phyloP scores from a whole-genome alignment of 2,797 vertebrate genomes.

The Falco rusticolus region DNA sequence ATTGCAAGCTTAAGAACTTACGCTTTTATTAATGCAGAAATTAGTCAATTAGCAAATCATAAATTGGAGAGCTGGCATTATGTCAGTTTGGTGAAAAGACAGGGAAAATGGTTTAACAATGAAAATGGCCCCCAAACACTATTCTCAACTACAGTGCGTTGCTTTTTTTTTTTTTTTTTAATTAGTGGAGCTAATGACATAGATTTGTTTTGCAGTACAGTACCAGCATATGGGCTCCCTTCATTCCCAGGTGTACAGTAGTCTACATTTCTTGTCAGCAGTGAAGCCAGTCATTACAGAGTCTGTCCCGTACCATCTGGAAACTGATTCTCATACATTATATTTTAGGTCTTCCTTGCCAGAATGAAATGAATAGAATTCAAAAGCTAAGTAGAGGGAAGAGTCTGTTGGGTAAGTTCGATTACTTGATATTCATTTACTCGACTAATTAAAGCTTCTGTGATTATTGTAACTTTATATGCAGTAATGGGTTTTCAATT shows the following conservation, averaged over 20 bases:
- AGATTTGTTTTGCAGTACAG: slow-evolving; percentile 64
- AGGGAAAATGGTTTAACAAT: slow-evolving; percentile 11
- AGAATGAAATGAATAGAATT: slow-evolving; percentile 95
- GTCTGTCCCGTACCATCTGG: slow-evolving; percentile 74
- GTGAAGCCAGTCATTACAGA: slow-evolving; percentile 71
- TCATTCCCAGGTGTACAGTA: slow-evolving; percentile 73
- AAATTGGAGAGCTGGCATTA: neutral
- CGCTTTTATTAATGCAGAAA: neutral
- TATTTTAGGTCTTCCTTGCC: slow-evolving; percentile 92
- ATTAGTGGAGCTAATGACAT: slow-evolving; percentile 67
- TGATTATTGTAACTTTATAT: slow-evolving; percentile 65
- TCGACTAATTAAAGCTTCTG: slow-evolving; percentile 73
- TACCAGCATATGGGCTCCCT: slow-evolving; percentile 65
- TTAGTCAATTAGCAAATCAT: slow-evolving; percentile 30
- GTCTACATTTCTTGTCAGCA: slow-evolving; percentile 64
- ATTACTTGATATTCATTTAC: slow-evolving; percentile 68
- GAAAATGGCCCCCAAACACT: slow-evolving; percentile 38
- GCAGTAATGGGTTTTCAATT: slow-evolving; percentile 62
- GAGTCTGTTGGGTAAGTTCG: slow-evolving; percentile 90
- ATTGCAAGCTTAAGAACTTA: neutral
- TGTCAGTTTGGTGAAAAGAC: neutral
- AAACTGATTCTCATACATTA: slow-evolving; percentile 73
- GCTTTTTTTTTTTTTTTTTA: slow-evolving; percentile 13
- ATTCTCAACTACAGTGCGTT: slow-evolving; percentile 5
- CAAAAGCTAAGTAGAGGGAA: slow-evolving; percentile 91